phyloP scores from a whole-genome alignment of 1,140 invertebrate genomes.

The Lanistes nyassanus region DNA sequence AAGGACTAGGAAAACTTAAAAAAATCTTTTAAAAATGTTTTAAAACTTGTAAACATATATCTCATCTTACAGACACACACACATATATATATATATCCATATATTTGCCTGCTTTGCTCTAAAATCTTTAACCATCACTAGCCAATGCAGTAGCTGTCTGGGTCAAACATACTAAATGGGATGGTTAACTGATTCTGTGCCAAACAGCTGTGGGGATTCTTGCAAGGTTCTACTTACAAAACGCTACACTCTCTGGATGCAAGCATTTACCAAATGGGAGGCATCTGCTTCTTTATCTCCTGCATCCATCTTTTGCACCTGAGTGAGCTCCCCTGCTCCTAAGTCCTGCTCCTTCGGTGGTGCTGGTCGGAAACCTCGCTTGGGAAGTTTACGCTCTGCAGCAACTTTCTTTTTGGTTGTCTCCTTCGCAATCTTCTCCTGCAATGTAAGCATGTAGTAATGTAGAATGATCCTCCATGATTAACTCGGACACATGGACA shows the following conservation, averaged over 20 bases:
- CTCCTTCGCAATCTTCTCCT: not conserved
- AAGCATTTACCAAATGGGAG: too few species aligned
- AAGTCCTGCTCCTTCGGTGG: not conserved
- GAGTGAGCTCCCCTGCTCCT: not conserved
- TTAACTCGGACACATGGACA: too few species aligned
- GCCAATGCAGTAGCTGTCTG: not conserved
- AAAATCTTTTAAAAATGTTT: too few species aligned
- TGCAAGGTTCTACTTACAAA: not conserved
- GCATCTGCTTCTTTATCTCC: not conserved
- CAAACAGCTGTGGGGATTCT: not conserved
- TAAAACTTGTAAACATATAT: too few species aligned
- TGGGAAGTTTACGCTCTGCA: constrained; percentile 1
- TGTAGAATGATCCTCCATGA: not conserved
- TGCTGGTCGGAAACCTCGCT: constrained; percentile 4
- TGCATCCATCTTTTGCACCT: not conserved
- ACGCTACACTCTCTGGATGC: not conserved
- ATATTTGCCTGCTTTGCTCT: too few species aligned
- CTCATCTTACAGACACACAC: too few species aligned
- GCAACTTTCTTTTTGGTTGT: constrained; percentile 14
- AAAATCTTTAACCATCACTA: not conserved
- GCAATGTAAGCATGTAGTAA: not conserved
- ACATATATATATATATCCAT: too few species aligned
- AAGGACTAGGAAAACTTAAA: too few species aligned
- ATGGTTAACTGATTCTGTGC: not conserved
- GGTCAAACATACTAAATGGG: not conserved